Evolutionary conservation across 1,140 invertebrate genomes (phyloP).

Genomic region (Heliconius nattereri): DNA sequence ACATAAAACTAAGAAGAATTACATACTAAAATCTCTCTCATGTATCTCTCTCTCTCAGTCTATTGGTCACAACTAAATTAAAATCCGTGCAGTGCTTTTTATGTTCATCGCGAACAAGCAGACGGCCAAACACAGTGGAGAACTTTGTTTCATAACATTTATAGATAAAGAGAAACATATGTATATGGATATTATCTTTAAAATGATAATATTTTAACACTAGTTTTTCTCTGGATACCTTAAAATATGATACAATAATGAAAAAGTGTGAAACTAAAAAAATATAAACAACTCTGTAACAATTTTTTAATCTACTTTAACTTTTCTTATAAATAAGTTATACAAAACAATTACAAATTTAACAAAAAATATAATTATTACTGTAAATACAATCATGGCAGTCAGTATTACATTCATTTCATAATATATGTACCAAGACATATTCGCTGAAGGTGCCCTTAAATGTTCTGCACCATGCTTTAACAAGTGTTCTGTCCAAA

Average conservation of each 20-base stretch:
- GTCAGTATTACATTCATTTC: slow-evolving; percentile 69
- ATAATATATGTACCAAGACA: slow-evolving; percentile 72
- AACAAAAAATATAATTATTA: not conserved
- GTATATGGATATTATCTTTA: too few relatives aligned
- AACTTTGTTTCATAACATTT: too few relatives aligned
- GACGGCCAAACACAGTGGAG: too few relatives aligned
- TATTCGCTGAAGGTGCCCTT: slow-evolving; percentile 68
- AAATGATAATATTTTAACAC: too few relatives aligned
- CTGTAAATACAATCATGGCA: not conserved
- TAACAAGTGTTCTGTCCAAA: slow-evolving; percentile 78
- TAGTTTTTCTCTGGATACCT: too few relatives aligned
- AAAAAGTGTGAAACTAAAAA: not conserved
- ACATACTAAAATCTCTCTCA: too few relatives aligned
- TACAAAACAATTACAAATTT: not conserved
- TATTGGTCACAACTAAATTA: too few relatives aligned
- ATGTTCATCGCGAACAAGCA: too few relatives aligned
- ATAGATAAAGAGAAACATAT: too few relatives aligned
- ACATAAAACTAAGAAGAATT: too few relatives aligned
- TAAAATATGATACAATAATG: not conserved
- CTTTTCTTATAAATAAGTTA: not conserved
- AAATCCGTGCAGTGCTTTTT: too few relatives aligned
- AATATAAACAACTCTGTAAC: not conserved
- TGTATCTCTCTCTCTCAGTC: too few relatives aligned
- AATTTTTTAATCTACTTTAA: not conserved
- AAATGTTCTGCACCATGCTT: slow-evolving; percentile 80